Base-by-base conservation (phyloP, 2,797 vertebrate species). In the Lates japonicus region DNA sequence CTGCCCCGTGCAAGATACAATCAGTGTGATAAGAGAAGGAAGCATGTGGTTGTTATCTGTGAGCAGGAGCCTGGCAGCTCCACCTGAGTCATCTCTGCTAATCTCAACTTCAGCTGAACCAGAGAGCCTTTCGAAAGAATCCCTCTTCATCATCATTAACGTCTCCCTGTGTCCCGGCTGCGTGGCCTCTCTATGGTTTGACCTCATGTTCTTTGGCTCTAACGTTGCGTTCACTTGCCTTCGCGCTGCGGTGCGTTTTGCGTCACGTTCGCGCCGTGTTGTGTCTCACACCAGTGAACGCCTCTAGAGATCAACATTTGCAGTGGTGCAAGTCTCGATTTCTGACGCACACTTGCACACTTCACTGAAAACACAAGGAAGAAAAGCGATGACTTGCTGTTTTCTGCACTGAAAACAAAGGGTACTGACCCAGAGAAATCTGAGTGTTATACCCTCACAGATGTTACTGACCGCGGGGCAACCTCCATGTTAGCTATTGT, bases 11-110 rank as follows among this genome's bases (percentile, higher is more conserved):
- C 46, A 85, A 29, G 89, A 90, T 88, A 81, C 46, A 57, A 85
- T 90, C 87, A 13, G 62, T 22, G 60, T 57, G 87, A 92, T 90
- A 93, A 92, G 68, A 82, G 76, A 61, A 79, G 87, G 80, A 87
- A 87, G 81, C 82, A 55, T 65, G 61, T 1, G 64, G 49, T 81
- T 59, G 70, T 91, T 91, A 93, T 94, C 92, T 77, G 67, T 31
- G 44, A 74, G 74, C 44, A 57, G 58, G 70, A 77, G 71, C 70
- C 58, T 33, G 17, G 65, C 74, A 64, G 62, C 66, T 57, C 58
- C 65, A 59, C 33, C 81, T 85, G 83, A 78, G 81, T 80, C 46
- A 51, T 75, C 67, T 82, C 76, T 46, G 39, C 61, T 82, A 4
- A 64, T 63, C 69, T 54, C 25, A 19, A 22, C 51, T 57, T 2